Conservation (phyloP, 2,113 vertebrate genomes). For the Taurulus bubalis region DNA sequence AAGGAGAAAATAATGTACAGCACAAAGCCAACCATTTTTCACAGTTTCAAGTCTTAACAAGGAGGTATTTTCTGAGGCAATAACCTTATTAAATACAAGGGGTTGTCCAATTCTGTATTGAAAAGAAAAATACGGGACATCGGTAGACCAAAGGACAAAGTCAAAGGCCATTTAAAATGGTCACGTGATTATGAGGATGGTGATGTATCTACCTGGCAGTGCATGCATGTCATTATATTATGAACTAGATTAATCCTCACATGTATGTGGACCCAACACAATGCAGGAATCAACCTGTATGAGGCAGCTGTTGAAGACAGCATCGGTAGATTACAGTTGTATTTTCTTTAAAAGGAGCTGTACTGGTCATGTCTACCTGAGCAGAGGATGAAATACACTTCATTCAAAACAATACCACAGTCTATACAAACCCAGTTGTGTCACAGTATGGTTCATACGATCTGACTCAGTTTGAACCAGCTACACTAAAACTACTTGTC, state of each 20-base stretch:
- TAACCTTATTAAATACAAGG: conserved; percentile 38
- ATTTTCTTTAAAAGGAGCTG: background rate
- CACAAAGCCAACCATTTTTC: conserved; percentile 40
- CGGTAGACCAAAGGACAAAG: conserved; percentile 10
- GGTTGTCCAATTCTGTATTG: conserved; percentile 7
- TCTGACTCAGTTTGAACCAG: too few relatives aligned
- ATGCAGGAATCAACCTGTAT: background rate
- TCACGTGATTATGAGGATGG: background rate
- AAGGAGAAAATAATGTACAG: conserved; percentile 26
- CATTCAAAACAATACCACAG: too few relatives aligned
- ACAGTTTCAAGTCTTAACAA: conserved; percentile 44
- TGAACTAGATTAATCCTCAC: background rate
- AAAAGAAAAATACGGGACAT: conserved; percentile 14
- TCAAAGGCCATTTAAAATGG: background rate
- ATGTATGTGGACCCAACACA: background rate
- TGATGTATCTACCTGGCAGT: background rate
- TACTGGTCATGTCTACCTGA: too few relatives aligned
- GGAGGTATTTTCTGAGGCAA: conserved; percentile 30
- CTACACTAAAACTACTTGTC: too few relatives aligned
- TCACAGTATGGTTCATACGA: too few relatives aligned
- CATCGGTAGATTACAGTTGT: background rate
- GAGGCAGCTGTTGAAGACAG: background rate
- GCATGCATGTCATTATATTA: background rate
- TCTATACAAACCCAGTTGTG: too few relatives aligned
- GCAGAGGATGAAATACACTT: too few relatives aligned